Evolutionary conservation across 2,888 invertebrate genomes (phyloP), one percentile per base, ranked within the genome.

Genomic region (Parascotia fuliginaria): DNA sequence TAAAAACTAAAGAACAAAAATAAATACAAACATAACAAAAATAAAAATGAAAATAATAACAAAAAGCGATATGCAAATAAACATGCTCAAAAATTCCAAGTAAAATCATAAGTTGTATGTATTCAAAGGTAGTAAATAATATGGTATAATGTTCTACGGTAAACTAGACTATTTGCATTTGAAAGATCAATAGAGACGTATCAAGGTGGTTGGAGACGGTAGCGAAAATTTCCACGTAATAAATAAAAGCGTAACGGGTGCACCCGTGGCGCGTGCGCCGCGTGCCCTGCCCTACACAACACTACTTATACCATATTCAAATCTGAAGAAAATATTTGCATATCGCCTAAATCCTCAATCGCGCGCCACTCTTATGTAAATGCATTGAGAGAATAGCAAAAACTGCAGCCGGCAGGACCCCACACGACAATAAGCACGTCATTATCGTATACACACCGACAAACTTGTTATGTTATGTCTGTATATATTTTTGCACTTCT

Each of bases 21-120:
- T 89, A 91, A 87, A 92, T 89, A 90, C 91, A 91, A 91, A 92
- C 92, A 91, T 83, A 90, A 89, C 87, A 85, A 80, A 82, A 85
- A 73, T 75, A 73, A 78, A 74, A 72, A 69, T 15, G 44, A 67
- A 73, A 73, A 78, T 74, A 76, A 77, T 69, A 84, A 81, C 75
- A 81, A 75, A 78, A 83, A 84, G 77, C 87, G 87, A 89, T 90
- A 91, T 89, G 90, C 90, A 90, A 91, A 91, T 87, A 81, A 79
- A 75, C 73, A 76, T 76, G 75, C 75, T 66, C 57, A 59, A 67
- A 70, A 27, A 51, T 46, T 32, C 56, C 72, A 71, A 79, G 66
- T 68, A 54, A 61, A 62, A 65, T 42, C 55, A 52, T 57, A 65
- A 65, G 60, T 52, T 60, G 63, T 46, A 65, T 64, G 44, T 72